These are phyloP conservation scores for Betta splendens DNA, from an alignment of 2,797 vertebrate genomes.

Conservation along the genomic window DNA sequence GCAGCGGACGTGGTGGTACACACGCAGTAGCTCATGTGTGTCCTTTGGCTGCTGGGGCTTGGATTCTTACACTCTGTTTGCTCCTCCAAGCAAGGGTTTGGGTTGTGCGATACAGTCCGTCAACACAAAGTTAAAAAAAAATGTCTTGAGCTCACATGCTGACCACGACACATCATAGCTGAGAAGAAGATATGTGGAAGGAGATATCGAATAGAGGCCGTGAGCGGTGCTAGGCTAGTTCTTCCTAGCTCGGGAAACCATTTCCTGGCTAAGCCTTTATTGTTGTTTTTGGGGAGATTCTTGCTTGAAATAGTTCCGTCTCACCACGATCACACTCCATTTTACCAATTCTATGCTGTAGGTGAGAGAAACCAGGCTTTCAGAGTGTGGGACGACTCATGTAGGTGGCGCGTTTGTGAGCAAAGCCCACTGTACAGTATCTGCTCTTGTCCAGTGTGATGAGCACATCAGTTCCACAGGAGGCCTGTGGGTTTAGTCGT, in stretches of 20 bases:
- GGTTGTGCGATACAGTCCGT: neutral
- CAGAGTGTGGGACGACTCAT: neutral
- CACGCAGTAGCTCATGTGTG: constrained; percentile 11
- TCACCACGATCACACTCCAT: too few species aligned
- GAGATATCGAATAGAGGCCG: too few species aligned
- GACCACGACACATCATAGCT: neutral
- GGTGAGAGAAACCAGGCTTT: neutral
- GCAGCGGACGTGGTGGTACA: neutral
- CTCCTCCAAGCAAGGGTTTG: neutral
- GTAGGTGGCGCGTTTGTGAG: constrained; percentile 7
- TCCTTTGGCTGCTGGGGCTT: constrained; percentile 1
- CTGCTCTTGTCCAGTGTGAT: constrained; percentile 23
- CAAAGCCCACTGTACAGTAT: constrained; percentile 13
- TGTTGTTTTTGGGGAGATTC: too few species aligned
- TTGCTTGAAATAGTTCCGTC: too few species aligned
- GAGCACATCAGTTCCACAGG: constrained; percentile 25
- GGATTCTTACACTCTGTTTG: neutral
- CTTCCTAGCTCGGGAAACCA: too few species aligned
- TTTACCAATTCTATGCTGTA: constrained; percentile 10
- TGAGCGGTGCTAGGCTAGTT: too few species aligned
- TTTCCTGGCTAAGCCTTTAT: too few species aligned
- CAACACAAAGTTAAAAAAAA: neutral
- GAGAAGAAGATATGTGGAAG: too few species aligned
- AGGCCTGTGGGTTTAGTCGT: constrained; percentile 35
- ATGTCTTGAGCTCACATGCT: neutral